Base-by-base conservation (phyloP, 2,113 vertebrate species). In the Odontophorus gujanensis region DNA sequence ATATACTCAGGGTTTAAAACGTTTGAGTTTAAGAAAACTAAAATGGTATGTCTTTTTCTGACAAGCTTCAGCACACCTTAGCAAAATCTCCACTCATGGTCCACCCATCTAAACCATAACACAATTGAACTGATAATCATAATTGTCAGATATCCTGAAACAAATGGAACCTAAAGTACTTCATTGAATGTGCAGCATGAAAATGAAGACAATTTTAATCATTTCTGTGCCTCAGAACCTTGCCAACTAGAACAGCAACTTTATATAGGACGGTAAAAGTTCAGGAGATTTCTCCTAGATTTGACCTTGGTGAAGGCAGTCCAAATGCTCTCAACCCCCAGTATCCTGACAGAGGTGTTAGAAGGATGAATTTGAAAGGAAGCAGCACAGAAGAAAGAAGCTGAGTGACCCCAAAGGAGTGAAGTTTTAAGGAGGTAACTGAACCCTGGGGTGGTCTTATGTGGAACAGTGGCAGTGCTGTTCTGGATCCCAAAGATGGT, bases 141-240 rank as follows among this genome's bases (percentile, higher is more conserved):
- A 85, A 90, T 77, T 90, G 80, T 69, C 80, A 77, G n/a, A 71
- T 88, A 90, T 28, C 62, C 76, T 86, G 91, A 94, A 92, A 90
- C 18, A 83, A 94, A 95, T 92, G 45, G 69, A 90, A 85, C 65
- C 34, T 92, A 92, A 73, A 75, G 25, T 48, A 95, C 19, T 81
- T 90, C 34, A 92, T 71, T 50, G 32, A 85, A 78, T 63, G 25
- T 1, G 6, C 58, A 68, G n/a, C 68, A 63, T 58, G 42, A 81
- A 88, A 93, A 83, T 71, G 61, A 66, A 69, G 80, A 83, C 20
- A 45, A 36, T 90, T 90, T 81, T 74, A 79, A 61, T 42, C 0
- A 67, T 45, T 81, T 87, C 42, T 42, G 19, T 2, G 6, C 85
- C 47, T 84, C 45, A 58, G 69, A 73, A 10, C 11, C 36, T 66